Percentiles rank a stretch among this genome's conserved stretches.
phyloP scores from a whole-genome alignment of 2,888 invertebrate genomes.

The Uloborus plumipes region DNA sequence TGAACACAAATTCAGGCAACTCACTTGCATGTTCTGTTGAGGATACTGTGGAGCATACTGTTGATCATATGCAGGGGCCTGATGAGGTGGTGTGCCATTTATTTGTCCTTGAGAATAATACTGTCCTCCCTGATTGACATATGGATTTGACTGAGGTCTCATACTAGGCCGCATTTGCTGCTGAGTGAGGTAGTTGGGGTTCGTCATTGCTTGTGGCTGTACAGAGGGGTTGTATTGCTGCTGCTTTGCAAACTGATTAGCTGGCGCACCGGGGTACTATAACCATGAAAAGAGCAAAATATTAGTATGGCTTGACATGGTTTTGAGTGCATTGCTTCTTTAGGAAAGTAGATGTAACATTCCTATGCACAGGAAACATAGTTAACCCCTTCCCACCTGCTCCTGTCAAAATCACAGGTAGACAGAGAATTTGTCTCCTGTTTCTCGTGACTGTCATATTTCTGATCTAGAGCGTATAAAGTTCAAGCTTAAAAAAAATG shows the following conservation, averaged over 20 bases:
- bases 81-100: slow-evolving; percentile 65
- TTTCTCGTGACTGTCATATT: too few species aligned
- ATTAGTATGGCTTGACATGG: too few species aligned
- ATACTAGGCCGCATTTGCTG: slow-evolving; percentile 66
- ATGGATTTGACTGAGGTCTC: slow-evolving; percentile 65
- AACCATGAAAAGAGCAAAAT: neutral
- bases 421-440: too few species aligned
- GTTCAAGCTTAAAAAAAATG: too few species aligned
- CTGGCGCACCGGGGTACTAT: slow-evolving; percentile 63
- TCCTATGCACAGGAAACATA: too few species aligned
- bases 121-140: slow-evolving; percentile 62
- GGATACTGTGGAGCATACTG: slow-evolving; percentile 58
- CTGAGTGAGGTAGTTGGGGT: slow-evolving; percentile 65
- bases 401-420: too few species aligned
- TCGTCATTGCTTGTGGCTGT: slow-evolving; percentile 51
- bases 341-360: too few species aligned
- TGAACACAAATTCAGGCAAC: neutral
- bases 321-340: too few species aligned
- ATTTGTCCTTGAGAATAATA: slow-evolving; percentile 65
- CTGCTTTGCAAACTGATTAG: slow-evolving; percentile 67
- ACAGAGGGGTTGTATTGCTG: slow-evolving; percentile 64
- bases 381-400: too few species aligned
- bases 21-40: slow-evolving; percentile 45
- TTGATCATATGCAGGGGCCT: slow-evolving; percentile 48
- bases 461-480: too few species aligned